phyloP scores from a whole-genome alignment of 1,140 invertebrate genomes.

The Alviniconcha marisindica region DNA sequence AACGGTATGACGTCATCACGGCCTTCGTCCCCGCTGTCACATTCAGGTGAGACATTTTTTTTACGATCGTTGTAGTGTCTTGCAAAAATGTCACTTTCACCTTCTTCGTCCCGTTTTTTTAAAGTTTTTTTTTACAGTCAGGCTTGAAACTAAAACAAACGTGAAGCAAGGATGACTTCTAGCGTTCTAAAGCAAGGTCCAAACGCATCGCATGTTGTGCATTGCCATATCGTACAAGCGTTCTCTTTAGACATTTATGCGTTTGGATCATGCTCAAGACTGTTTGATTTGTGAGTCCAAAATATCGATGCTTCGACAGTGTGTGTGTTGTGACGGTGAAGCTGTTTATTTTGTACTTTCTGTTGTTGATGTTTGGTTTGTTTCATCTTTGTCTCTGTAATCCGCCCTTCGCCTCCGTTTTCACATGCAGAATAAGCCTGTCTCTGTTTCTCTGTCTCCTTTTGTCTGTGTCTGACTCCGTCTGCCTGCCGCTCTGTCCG shows the following conservation, averaged over 20 bases:
- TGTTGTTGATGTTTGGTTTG: no score
- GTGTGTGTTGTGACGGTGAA: neutral
- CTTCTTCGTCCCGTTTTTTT: neutral
- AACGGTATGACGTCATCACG: slow-evolving; percentile 39
- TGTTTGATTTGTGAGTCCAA: neutral
- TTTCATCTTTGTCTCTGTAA: no score
- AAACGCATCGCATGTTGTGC: neutral
- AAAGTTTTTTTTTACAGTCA: neutral
- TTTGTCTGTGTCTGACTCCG: no score
- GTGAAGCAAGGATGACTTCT: no score
- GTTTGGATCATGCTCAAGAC: no score
- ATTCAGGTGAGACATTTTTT: slow-evolving; percentile 28
- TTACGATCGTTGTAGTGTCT: neutral
- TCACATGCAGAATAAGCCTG: no score
- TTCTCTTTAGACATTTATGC: neutral
- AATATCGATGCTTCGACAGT: neutral
- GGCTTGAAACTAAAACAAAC: no score
- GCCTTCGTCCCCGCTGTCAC: slow-evolving; percentile 44
- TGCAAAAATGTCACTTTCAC: neutral
- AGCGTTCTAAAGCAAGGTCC: no score
- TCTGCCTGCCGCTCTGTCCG: no score
- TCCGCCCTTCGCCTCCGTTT: no score
- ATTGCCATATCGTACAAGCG: neutral
- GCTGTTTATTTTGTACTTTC: neutral
- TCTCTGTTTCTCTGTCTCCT: no score